Evolutionary conservation across 2,888 invertebrate genomes (phyloP), one percentile per base, ranked within the genome.

Genomic region (Pilophorus perplexus): DNA sequence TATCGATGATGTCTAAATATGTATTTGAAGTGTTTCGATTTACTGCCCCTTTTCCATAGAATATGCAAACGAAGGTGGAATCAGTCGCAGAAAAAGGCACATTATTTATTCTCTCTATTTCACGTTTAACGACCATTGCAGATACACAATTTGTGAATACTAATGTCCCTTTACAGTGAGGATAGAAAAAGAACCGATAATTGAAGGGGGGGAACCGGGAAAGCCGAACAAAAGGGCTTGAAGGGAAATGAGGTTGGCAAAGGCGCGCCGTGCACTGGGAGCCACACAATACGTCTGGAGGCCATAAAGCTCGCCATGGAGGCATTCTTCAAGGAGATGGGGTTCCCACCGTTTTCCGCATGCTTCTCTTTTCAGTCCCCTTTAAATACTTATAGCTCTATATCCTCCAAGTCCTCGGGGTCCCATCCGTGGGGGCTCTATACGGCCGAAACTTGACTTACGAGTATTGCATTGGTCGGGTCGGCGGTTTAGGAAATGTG

Each of bases 161-260:
- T 52, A 28, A 52, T 52, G 52, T 25, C 27, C 27, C 52, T 28
- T 52, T 25, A 25, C 52, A 52, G 28, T 14, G 18, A 18, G 10
- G 52, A 52, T 52, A 52, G 52, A 52, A 50, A 50, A 52, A 28
- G 52, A 28, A 25, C 28, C 52, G 52, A 52, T 52, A 52, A 52
- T 52, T 52, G 52, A 52, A 25, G 27, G 52, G 52, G 52, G 28
- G 12, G 33, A 52, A 28, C 16, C 27, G 28, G 18, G 52, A 8
- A 20, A 20, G n/a, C 18, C 25, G 10, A 14, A 52, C 27, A 52
- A 52, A 28, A 52, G 28, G 28, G 52, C 10, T 22, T 5, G 4
- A 16, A 50, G 27, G 50, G 52, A 52, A 52, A 52, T 52, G 28
- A 52, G 52, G 52, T 52, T 52, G 52, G 52, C 52, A 52, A 52